phyloP scores from a whole-genome alignment of 2,797 vertebrate species.

The Valencia hispanica region DNA sequence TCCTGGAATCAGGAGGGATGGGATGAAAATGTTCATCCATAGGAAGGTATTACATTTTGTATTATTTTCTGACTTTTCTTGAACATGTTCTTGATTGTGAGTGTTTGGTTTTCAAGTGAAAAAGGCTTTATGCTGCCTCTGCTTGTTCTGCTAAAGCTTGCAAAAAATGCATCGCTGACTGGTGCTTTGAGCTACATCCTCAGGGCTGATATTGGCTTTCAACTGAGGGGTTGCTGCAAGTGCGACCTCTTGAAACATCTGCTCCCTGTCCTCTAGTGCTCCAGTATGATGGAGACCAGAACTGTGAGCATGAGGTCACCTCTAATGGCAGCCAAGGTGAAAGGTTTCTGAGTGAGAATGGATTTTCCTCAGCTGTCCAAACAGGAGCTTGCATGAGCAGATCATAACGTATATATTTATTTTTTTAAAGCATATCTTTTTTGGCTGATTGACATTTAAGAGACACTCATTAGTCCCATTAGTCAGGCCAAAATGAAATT shows the following conservation, averaged over 20 bases:
- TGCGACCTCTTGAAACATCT: slow-evolving; percentile 40
- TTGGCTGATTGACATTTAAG: slow-evolving; percentile 54
- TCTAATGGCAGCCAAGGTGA: slow-evolving; percentile 62
- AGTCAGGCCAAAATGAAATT: slow-evolving; percentile 20
- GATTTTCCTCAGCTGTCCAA: slow-evolving; percentile 67
- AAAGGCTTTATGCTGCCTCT: slow-evolving; percentile 52
- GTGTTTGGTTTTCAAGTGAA: slow-evolving; percentile 37
- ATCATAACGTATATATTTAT: slow-evolving; percentile 50
- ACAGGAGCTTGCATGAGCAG: slow-evolving; percentile 55
- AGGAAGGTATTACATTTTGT: slow-evolving; percentile 50
- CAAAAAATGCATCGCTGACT: slow-evolving; percentile 52
- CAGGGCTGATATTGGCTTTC: slow-evolving; percentile 51
- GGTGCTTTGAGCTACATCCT: slow-evolving; percentile 67
- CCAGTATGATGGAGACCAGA: slow-evolving; percentile 39
- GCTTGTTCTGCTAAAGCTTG: slow-evolving; percentile 59
- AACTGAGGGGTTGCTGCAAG: slow-evolving; percentile 22
- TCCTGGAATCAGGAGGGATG: slow-evolving; percentile 33
- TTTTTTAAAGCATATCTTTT: slow-evolving; percentile 35
- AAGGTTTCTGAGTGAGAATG: slow-evolving; percentile 63
- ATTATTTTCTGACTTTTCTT: slow-evolving; percentile 30
- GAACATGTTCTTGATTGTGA: slow-evolving; percentile 36
- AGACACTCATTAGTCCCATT: slow-evolving; percentile 33
- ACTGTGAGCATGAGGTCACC: slow-evolving; percentile 48
- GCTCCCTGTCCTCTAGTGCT: slow-evolving; percentile 54
- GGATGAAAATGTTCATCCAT: slow-evolving; percentile 40